Conservation (phyloP, 1,140 invertebrate genomes). For the Teleopsis dalmanni region DNA sequence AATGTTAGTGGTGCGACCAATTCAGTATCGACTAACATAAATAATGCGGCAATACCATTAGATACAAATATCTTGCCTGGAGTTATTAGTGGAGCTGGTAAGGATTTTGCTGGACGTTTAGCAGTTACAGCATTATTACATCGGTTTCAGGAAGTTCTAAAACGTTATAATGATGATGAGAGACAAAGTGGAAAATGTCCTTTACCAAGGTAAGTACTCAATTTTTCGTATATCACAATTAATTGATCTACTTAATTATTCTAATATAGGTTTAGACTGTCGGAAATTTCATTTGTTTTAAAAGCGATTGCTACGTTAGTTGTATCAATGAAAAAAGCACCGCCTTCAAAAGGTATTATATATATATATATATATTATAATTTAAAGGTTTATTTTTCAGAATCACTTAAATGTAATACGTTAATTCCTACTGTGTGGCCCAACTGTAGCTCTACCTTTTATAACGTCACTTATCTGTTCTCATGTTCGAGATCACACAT, state of each 20-base stretch:
- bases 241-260: not conserved
- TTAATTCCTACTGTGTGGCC: not conserved
- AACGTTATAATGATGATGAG: slow-evolving; percentile 79
- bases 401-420: too few relatives aligned
- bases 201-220: slow-evolving; percentile 63
- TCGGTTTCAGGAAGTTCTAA: slow-evolving; percentile 87
- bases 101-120: slow-evolving; percentile 68
- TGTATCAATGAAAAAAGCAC: slow-evolving; percentile 85
- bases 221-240: not conserved
- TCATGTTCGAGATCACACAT: too few relatives aligned
- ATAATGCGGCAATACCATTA: slow-evolving; percentile 16
- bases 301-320: slow-evolving; percentile 91
- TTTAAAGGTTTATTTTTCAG: too few relatives aligned
- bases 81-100: slow-evolving; percentile 40
- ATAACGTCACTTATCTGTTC: not conserved
- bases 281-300: slow-evolving; percentile 94
- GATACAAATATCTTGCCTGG: slow-evolving; percentile 27
- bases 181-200: slow-evolving; percentile 82
- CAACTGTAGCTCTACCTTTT: not conserved
- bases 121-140: slow-evolving; percentile 86
- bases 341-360: slow-evolving; percentile 64
- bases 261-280: slow-evolving; percentile 72
- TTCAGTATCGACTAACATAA: slow-evolving; percentile 15
- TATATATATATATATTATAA: too few relatives aligned
- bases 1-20: slow-evolving; percentile 48